These are phyloP conservation scores for Phenacoccus solenopsis DNA, from an alignment of 1,140 invertebrate genomes.

Conservation along the genomic window DNA sequence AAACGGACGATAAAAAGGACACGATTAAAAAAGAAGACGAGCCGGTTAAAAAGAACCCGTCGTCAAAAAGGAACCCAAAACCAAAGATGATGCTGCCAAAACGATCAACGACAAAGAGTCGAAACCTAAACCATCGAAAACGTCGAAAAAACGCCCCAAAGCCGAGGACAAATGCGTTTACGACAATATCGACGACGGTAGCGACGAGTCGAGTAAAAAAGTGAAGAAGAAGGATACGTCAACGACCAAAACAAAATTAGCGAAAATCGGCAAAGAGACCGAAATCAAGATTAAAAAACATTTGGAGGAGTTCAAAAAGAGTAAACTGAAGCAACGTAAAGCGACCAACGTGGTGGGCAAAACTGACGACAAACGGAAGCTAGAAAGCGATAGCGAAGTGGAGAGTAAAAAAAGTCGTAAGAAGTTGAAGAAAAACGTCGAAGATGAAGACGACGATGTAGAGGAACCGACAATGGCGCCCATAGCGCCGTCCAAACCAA, in stretches of 20 bases:
- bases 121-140: neutral
- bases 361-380: neutral
- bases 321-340: neutral
- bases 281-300: slow-evolving; percentile 18
- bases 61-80: slow-evolving; percentile 12
- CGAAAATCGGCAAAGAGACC: slow-evolving; percentile 8
- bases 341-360: neutral
- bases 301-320: neutral
- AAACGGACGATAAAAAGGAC: neutral
- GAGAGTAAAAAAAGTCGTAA: neutral
- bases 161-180: slow-evolving; percentile 7
- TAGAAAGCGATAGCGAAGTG: neutral
- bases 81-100: slow-evolving; percentile 6
- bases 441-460: neutral
- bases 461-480: neutral
- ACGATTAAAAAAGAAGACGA: slow-evolving; percentile 1
- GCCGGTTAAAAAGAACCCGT: slow-evolving; percentile 10
- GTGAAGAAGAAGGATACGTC: slow-evolving; percentile 9
- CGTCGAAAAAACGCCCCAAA: slow-evolving; percentile 16
- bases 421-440: neutral
- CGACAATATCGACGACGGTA: slow-evolving; percentile 20
- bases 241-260: neutral
- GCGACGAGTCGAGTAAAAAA: slow-evolving; percentile 7
- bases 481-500: no score
- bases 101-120: neutral